phyloP scores from a whole-genome alignment of 2,113 vertebrate species.

The Tenrec ecaudatus region DNA sequence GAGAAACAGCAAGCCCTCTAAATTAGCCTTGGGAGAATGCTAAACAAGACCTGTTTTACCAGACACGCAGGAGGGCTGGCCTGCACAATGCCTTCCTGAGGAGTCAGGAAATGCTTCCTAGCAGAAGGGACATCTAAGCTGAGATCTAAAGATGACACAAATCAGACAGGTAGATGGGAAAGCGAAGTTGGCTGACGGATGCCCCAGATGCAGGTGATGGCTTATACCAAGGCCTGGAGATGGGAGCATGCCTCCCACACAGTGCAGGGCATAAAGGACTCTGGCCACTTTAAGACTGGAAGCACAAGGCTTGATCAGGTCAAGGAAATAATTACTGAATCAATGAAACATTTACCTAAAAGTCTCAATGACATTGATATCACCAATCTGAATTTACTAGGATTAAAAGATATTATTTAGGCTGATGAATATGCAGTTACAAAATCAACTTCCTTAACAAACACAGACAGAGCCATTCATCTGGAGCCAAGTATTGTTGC shows the following conservation, averaged over 20 bases:
- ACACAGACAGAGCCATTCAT: neutral
- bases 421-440: neutral
- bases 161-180: neutral
- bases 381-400: neutral
- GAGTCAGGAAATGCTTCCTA: neutral
- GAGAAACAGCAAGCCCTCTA: constrained; percentile 23
- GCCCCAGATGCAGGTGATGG: neutral
- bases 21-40: constrained; percentile 27
- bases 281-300: neutral
- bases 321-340: neutral
- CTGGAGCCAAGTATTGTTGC: neutral
- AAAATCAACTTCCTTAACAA: constrained; percentile 7
- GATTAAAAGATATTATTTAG: neutral
- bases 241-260: neutral
- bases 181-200: neutral
- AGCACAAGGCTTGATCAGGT: too few relatives aligned
- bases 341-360: neutral
- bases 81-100: neutral
- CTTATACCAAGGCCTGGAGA: neutral
- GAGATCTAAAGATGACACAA: neutral
- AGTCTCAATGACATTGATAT: neutral
- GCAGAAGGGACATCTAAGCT: neutral
- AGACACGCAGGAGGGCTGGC: neutral
- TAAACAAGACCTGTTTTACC: constrained; percentile 25
- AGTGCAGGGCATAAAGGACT: neutral